Evolutionary conservation across 2,888 invertebrate genomes (phyloP).

Genomic region (Neoitamus cyanurus): DNA sequence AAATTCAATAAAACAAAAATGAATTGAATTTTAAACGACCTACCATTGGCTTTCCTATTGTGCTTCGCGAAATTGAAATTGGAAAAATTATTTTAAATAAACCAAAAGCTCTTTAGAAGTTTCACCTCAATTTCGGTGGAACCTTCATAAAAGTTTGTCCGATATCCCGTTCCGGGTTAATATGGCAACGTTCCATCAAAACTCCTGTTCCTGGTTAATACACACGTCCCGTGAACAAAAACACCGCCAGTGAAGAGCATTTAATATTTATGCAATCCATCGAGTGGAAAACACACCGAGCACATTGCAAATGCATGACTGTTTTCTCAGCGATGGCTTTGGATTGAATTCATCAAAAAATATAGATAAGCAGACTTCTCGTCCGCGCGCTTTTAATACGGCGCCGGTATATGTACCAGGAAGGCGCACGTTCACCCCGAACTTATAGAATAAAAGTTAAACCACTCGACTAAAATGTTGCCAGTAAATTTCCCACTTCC

Average conservation of each 20-base stretch:
- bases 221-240: not conserved
- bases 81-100: not conserved
- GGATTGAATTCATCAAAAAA: not conserved
- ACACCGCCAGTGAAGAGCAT: not conserved
- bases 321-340: not conserved
- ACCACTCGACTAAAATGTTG: not conserved
- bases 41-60: not conserved
- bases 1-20: not conserved
- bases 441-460: not conserved
- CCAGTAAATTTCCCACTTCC: constrained; percentile 6
- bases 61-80: not conserved
- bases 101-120: not conserved
- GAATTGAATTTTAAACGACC: not conserved
- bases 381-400: not conserved
- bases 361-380: not conserved
- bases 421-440: not conserved
- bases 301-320: not conserved
- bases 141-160: not conserved
- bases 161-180: not conserved
- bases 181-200: not conserved
- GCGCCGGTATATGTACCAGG: not conserved
- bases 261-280: constrained; percentile 1
- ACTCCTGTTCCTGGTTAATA: not conserved
- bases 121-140: not conserved
- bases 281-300: not conserved